Evolutionary conservation across 2,888 invertebrate genomes (phyloP), one percentile per base, ranked within the genome.

Genomic region (Pemphredon lugubris): DNA sequence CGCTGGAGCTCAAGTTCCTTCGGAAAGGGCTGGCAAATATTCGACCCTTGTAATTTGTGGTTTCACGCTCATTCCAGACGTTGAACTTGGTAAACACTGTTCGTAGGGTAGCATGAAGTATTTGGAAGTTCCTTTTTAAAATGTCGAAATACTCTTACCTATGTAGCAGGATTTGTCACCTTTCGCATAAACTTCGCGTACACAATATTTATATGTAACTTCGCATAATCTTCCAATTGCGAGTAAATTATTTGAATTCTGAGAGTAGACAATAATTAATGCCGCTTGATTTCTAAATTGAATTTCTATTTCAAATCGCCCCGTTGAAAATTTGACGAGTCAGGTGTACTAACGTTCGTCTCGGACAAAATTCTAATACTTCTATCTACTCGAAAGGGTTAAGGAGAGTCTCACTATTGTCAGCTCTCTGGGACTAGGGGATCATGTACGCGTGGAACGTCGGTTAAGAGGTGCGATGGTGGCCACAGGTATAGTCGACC

Each of bases 81-180:
- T 81, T 69, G 77, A 79, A 71, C 63, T 61, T 61, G 44, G 81
- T 83, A 83, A 83, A 79, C 78, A 78, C 37, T 9, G n/a, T 18
- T 69, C 64, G 34, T 65, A 78, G 75, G 78, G 26, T 40, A 73
- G 34, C 53, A 78, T 30, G 37, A 78, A 23, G 30, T 21, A 11
- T n/a, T 26, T 47, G 63, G 64, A 77, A 64, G 69, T 60, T 44
- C 6, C 13, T 4, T 21, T 44, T 26, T 26, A 3, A 26, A 26
- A 26, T 26, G 26, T 26, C 7, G 26, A n/a, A n/a, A n/a, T n/a
- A n/a, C n/a, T n/a, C n/a, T n/a, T n/a, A n/a, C n/a, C n/a, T n/a
- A n/a, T n/a, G n/a, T n/a, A n/a, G n/a, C n/a, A n/a, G n/a, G n/a
- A n/a, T n/a, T n/a, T n/a, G n/a, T n/a, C n/a, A n/a, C n/a, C n/a